Evolutionary conservation across 2,888 invertebrate genomes (phyloP).

Genomic region (Nymphalis polychloros): DNA sequence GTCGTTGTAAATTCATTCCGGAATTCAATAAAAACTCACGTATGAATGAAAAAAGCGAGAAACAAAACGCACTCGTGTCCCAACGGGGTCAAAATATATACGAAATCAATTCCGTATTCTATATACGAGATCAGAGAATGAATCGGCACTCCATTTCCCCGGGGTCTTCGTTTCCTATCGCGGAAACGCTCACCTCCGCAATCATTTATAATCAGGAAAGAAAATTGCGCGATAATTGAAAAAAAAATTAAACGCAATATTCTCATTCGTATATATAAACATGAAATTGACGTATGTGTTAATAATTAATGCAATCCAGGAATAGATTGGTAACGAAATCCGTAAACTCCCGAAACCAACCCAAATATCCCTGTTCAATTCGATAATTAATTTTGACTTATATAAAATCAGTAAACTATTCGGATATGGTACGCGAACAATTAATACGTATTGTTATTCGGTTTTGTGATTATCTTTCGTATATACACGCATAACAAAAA

Average conservation of each 20-base stretch:
- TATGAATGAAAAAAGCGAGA: conserved; percentile 28
- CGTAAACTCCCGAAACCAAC: too few species aligned
- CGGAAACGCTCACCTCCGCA: conserved; percentile 60
- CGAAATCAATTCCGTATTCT: conserved; percentile 51
- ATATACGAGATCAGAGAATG: conserved; percentile 47
- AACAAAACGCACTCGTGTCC: conserved; percentile 25
- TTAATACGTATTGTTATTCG: too few species aligned
- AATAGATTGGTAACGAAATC: too few species aligned
- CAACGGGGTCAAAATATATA: conserved; percentile 33
- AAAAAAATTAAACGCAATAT: conserved; percentile 1
- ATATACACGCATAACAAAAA: too few species aligned
- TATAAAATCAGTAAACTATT: too few species aligned
- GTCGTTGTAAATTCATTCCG: conserved; percentile 23
- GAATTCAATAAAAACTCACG: conserved; percentile 20
- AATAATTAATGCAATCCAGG: too few species aligned
- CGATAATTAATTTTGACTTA: too few species aligned
- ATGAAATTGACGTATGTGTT: too few species aligned
- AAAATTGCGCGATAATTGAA: conserved; percentile 51
- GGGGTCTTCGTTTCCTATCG: conserved; percentile 59
- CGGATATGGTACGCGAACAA: too few species aligned
- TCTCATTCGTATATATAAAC: not conserved
- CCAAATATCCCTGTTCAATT: too few species aligned
- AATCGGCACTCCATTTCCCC: conserved; percentile 59
- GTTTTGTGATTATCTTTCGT: too few species aligned
- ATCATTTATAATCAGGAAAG: conserved; percentile 64